phyloP scores from a whole-genome alignment of 2,888 invertebrate species.

The Sinelater perroti region DNA sequence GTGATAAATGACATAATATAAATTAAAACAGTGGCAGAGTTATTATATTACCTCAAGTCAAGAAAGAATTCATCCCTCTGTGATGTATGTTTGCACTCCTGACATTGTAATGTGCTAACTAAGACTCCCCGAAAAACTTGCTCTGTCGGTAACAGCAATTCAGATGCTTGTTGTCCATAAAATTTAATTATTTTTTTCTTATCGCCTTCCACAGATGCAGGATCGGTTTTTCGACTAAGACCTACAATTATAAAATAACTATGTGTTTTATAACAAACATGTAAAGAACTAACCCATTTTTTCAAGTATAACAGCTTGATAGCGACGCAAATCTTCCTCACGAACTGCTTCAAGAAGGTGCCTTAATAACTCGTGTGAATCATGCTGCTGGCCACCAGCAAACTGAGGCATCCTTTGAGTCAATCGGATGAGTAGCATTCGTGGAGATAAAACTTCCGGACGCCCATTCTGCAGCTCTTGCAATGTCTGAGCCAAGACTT shows the following conservation, averaged over 20 bases:
- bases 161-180: constrained; percentile 82
- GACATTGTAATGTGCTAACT: constrained; percentile 88
- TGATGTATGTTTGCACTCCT: constrained; percentile 87
- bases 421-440: constrained; percentile 70
- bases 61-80: constrained; percentile 91
- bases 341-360: constrained; percentile 89
- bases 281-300: constrained; percentile 65
- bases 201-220: constrained; percentile 79
- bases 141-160: constrained; percentile 82
- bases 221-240: constrained; percentile 75
- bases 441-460: constrained; percentile 71
- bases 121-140: constrained; percentile 93
- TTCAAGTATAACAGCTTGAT: constrained; percentile 82
- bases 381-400: constrained; percentile 94
- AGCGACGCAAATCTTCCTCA: constrained; percentile 79
- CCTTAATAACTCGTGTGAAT: constrained; percentile 92
- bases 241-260: no score
- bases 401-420: constrained; percentile 82
- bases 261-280: background rate
- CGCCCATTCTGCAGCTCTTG: constrained; percentile 73
- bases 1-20: constrained; percentile 3
- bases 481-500: constrained; percentile 74
- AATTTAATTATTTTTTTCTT: constrained; percentile 81
- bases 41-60: constrained; percentile 79
- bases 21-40: constrained; percentile 1